phyloP scores from a whole-genome alignment of 2,888 invertebrate genomes.

The Hymenopus coronatus region DNA sequence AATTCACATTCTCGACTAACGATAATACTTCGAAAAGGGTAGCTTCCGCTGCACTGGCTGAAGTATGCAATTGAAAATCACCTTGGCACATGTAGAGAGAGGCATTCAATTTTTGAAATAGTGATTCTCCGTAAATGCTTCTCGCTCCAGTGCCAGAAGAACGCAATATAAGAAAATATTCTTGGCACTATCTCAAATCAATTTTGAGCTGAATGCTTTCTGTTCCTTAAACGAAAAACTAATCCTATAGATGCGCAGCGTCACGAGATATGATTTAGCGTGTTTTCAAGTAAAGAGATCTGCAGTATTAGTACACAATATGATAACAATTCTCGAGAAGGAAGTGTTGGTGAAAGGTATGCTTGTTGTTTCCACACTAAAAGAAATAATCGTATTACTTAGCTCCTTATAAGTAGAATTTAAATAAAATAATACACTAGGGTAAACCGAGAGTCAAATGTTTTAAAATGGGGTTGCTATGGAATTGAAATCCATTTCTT shows the following conservation, averaged over 20 bases:
- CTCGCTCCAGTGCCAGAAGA: background rate
- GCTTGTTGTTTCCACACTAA: too few species aligned
- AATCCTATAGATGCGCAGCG: background rate
- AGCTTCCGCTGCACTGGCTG: background rate
- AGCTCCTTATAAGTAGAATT: too few species aligned
- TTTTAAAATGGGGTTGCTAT: too few species aligned
- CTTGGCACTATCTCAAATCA: background rate
- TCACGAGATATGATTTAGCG: background rate
- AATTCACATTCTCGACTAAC: background rate
- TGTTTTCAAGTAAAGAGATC: background rate
- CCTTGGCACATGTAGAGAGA: background rate
- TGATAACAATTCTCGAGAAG: background rate
- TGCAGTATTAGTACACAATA: background rate
- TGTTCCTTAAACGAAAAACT: background rate
- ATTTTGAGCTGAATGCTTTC: background rate
- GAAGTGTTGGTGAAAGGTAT: background rate
- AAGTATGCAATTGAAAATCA: background rate
- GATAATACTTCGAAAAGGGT: background rate
- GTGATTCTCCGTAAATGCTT: background rate
- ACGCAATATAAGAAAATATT: background rate
- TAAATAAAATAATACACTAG: too few species aligned
- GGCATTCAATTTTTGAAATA: background rate
- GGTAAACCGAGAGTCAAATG: too few species aligned
- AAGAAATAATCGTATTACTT: too few species aligned
- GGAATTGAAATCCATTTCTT: too few species aligned